Base-by-base conservation (phyloP, 2,888 invertebrate genomes). In the Volucella zonaria region DNA sequence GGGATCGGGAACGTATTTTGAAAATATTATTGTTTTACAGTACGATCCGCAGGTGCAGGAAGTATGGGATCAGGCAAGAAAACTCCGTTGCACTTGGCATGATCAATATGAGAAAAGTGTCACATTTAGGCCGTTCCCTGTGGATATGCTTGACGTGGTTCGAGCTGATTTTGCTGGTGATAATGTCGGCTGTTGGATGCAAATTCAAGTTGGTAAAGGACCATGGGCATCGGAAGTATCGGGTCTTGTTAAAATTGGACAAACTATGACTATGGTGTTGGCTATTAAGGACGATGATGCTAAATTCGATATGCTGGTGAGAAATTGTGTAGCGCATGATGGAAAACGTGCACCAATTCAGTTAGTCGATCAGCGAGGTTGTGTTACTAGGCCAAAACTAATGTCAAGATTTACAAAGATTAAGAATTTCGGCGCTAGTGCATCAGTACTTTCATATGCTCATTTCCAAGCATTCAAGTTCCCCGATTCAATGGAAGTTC, bases 161-260 rank as follows among this genome's bases (percentile, higher is more conserved):
- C 93, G 97, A 68, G 97, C 98, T 3, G 97, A 98, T 89, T 98
- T 98, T 88, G 97, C 97, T 77, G 98, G 98, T 0, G 98, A 98
- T 89, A 98, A 98, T 89, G 97, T 98, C 2, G 97, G 97, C 15
- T 98, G 98, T 92, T 98, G 98, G 98, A 98, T 98, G 98, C 97
- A 98, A 90, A 98, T 98, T 87, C 98, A 98, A 93, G 97, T 97
- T 3, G 97, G 97, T 51, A 97, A 97, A 90, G 97, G 97, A 23
- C 98, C 98, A 0, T 98, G 98, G 97, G 97, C 98, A 10, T 97
- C 97, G 0, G 98, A 98, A 92, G 98, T 98, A 0, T 97, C 97
- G 0, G 98, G 98, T 0, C 93, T 98, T 62, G 98, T 98, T 0
- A 98, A 98, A 92, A 98, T 98, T 75, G 98, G 98, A 0, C 98